Percentiles rank a stretch among this genome's conserved stretches.
Conservation (phyloP, 2,888 invertebrate genomes). For the Microdon myrmicae region DNA sequence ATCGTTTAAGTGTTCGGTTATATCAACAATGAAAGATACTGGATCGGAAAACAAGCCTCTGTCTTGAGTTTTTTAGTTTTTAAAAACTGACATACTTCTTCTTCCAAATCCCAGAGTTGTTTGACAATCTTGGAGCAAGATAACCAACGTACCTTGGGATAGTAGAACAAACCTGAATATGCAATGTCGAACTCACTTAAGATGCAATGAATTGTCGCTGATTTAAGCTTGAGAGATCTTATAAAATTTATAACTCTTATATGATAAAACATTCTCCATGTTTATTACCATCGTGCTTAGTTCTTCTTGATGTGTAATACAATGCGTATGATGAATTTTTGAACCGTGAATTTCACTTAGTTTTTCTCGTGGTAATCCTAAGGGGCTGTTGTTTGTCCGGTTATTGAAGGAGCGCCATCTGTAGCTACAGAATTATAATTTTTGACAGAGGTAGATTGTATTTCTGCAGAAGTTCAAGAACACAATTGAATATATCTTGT, state of each 20-base stretch:
- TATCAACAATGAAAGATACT: conserved; percentile 23
- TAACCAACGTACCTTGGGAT: conserved; percentile 53
- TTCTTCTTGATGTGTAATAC: conserved; percentile 37
- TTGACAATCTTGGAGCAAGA: conserved; percentile 53
- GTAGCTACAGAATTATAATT: conserved; percentile 53
- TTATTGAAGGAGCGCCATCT: conserved; percentile 54
- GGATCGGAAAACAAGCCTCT: conserved; percentile 18
- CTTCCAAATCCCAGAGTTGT: conserved; percentile 48
- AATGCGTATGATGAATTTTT: conserved; percentile 36
- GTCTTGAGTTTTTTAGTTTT: conserved; percentile 18
- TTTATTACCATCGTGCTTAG: conserved; percentile 30
- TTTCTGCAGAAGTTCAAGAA: conserved; percentile 53
- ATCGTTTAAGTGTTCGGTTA: conserved; percentile 30
- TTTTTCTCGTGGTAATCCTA: conserved; percentile 39
- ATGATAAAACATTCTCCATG: conserved; percentile 31
- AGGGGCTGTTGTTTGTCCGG: conserved; percentile 51
- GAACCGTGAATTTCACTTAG: conserved; percentile 9
- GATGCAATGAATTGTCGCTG: conserved; percentile 31
- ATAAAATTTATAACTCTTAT: conserved; percentile 43
- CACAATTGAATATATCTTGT: conserved; percentile 52
- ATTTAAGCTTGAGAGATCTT: conserved; percentile 39
- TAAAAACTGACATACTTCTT: conserved; percentile 27
- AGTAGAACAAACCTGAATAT: conserved; percentile 53
- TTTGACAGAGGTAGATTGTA: conserved; percentile 50
- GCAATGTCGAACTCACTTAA: conserved; percentile 53